Evolutionary conservation across 2,113 vertebrate genomes (phyloP).

Genomic region (Apodemus speciosus): DNA sequence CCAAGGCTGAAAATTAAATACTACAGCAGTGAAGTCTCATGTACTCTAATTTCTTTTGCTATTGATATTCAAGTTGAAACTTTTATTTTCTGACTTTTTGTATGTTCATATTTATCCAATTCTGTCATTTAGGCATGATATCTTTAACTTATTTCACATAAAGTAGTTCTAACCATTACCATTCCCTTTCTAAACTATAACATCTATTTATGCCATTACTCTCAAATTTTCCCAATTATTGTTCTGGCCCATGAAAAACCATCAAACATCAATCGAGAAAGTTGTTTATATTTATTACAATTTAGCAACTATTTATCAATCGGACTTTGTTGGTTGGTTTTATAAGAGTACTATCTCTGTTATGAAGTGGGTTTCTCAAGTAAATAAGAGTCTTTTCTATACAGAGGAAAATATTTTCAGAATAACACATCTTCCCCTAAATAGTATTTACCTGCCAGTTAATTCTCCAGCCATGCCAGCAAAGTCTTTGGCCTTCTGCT

Average conservation of each 20-base stretch:
- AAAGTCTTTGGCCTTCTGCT: neutral
- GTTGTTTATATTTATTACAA: neutral
- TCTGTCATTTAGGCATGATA: neutral
- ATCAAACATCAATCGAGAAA: neutral
- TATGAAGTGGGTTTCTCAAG: neutral
- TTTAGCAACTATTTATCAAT: neutral
- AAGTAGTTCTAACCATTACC: neutral
- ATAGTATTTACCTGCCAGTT: neutral
- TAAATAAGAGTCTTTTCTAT: neutral
- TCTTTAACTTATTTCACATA: conserved; percentile 4
- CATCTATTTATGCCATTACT: neutral
- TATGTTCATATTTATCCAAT: neutral
- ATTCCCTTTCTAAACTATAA: neutral
- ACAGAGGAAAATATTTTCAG: neutral
- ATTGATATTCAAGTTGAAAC: neutral
- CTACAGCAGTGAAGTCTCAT: neutral
- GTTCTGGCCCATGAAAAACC: neutral
- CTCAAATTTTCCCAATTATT: neutral
- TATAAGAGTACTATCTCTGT: neutral
- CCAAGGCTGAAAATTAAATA: neutral
- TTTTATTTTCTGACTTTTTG: neutral
- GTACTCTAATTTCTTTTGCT: neutral
- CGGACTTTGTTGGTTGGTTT: neutral
- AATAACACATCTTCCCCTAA: neutral
- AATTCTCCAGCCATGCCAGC: neutral